Evolutionary conservation across 2,797 vertebrate species (phyloP), one percentile per base, ranked within the genome.

Genomic region (Nannoperca australis): DNA sequence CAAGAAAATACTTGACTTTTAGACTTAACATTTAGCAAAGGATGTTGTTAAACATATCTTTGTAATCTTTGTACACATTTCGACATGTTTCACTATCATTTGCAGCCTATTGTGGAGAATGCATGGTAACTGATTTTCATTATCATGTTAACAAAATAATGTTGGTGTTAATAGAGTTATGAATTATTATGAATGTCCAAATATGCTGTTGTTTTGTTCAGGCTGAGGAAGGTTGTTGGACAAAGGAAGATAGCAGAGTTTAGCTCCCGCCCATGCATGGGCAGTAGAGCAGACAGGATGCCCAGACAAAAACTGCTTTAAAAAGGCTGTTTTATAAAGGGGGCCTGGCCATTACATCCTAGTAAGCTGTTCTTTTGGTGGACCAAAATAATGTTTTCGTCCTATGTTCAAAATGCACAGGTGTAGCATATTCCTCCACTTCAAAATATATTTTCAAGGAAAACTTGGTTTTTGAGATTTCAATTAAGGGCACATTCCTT

Each of bases 1-100:
- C 93, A 93, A 89, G 76, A 24, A 71, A 63, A 66, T 0, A 34
- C 32, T n/a, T 58, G 18, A 40, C 22, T 61, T 32, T 63, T 20
- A 36, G 11, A 70, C 30, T 27, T 9, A 38, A 38, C 36, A 38
- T 38, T 54, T 34, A 24, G 12, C 32, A 66, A 55, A 56, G 5
- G 11, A 50, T 55, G 61, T 7, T 45, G 8, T 5, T 60, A 4
- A 34, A 34, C 34, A 34, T 34, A 34, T 34, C 45, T 76, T 65
- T 71, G 6, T 6, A 11, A 7, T 63, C 34, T 72, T 60, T 20
- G 22, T 20, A 44, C 34, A 38, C 27, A 11, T 36, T 24, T 66
- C 13, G 11, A 22, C 47, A 64, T 34, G 6, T 51, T 27, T 53
- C 18, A 44, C 32, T 24, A 12, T 60, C 11, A 40, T 51, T 42